phyloP scores from a whole-genome alignment of 2,888 invertebrate genomes.

The Drosophila koepferae region DNA sequence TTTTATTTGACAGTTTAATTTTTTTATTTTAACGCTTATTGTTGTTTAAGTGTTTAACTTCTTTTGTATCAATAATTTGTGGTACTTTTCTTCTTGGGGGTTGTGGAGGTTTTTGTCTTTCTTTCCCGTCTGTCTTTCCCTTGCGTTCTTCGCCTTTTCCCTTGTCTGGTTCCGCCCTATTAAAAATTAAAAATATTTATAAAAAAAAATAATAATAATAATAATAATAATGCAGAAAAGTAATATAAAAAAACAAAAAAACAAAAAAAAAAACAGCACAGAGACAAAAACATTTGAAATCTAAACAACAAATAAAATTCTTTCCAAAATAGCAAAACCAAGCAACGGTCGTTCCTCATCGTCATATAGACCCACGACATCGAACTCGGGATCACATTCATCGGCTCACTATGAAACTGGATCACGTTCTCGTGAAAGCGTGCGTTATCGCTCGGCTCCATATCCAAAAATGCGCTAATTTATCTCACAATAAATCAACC shows the following conservation, averaged over 20 bases:
- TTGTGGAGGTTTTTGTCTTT: no score
- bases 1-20: no score
- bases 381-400: slow-evolving; percentile 84
- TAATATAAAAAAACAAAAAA: slow-evolving; percentile 32
- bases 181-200: slow-evolving; percentile 12
- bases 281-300: slow-evolving; percentile 64
- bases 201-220: slow-evolving; percentile 8
- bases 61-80: no score
- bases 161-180: no score
- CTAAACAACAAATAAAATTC: slow-evolving; percentile 80
- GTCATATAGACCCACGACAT: slow-evolving; percentile 84
- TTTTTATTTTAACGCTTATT: no score
- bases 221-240: slow-evolving; percentile 39
- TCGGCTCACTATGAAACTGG: slow-evolving; percentile 85
- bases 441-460: slow-evolving; percentile 84
- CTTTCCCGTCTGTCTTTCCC: no score
- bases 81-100: no score
- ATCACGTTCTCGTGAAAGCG: slow-evolving; percentile 85
- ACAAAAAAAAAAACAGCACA: slow-evolving; percentile 39
- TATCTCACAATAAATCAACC: slow-evolving; percentile 49
- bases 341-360: slow-evolving; percentile 85
- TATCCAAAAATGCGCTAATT: slow-evolving; percentile 84
- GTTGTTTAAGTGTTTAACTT: no score
- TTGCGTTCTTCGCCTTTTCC: no score
- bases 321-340: slow-evolving; percentile 84